Evolutionary conservation across 2,888 invertebrate species (phyloP).

Genomic region (Macrophya alboannulata): DNA sequence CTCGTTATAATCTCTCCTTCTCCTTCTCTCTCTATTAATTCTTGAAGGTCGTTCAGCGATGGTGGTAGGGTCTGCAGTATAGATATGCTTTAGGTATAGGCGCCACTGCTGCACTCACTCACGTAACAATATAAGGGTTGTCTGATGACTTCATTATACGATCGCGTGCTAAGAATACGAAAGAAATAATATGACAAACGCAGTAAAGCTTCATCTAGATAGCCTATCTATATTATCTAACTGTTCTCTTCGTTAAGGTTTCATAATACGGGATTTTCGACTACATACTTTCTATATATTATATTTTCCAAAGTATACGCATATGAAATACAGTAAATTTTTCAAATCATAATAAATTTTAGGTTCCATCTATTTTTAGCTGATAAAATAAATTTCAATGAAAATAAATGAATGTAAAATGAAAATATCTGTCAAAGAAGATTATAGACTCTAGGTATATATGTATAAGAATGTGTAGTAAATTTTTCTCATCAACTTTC

Average conservation of each 20-base stretch:
- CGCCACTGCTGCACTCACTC: neutral
- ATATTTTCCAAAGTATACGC: neutral
- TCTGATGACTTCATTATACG: conserved; percentile 42
- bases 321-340: neutral
- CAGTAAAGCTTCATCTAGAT: neutral
- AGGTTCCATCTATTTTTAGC: neutral
- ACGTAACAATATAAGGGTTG: conserved; percentile 45
- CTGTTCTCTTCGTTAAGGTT: neutral
- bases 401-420: neutral
- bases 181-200: conserved; percentile 11
- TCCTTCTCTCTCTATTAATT: neutral
- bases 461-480: conserved; percentile 6
- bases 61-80: neutral
- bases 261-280: neutral
- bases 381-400: neutral
- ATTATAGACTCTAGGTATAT: neutral
- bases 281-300: neutral
- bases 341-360: neutral
- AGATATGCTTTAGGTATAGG: conserved; percentile 7
- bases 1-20: neutral
- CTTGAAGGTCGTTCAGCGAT: neutral
- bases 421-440: conserved; percentile 13
- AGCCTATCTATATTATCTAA: neutral
- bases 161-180: conserved; percentile 44
- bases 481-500: conserved; percentile 23